Percentiles rank a stretch among this genome's conserved stretches.
Conservation (phyloP, 1,140 invertebrate species). For the Drosophila yakuba region DNA sequence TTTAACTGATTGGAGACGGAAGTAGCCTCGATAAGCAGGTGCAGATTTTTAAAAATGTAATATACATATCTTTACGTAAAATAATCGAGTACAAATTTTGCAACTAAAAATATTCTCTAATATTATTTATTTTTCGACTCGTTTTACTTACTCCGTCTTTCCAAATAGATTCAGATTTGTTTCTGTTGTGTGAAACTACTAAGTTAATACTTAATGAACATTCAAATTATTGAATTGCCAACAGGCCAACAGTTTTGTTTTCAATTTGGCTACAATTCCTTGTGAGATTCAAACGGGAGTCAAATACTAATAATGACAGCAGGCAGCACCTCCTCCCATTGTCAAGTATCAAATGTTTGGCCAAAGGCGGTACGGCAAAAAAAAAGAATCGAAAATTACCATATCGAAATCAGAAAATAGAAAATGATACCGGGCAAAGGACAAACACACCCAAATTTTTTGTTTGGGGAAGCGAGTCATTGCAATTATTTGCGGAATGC, state of each 20-base stretch:
- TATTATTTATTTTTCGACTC: not conserved
- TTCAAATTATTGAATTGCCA: not conserved
- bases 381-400: constrained; percentile 59
- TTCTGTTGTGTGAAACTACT: no score
- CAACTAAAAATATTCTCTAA: no score
- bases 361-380: constrained; percentile 25
- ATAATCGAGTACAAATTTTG: no score
- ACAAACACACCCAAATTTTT: constrained; percentile 41
- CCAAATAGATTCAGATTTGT: not conserved
- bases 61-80: not conserved
- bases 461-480: constrained; percentile 38
- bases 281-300: constrained; percentile 67
- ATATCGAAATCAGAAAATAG: constrained; percentile 52
- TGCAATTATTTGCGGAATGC: constrained; percentile 80
- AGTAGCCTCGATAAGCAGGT: constrained; percentile 35
- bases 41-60: not conserved
- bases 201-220: not conserved
- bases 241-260: constrained; percentile 27
- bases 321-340: constrained; percentile 30
- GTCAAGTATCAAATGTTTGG: constrained; percentile 31
- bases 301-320: constrained; percentile 69
- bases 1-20: constrained; percentile 19
- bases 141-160: not conserved
- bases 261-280: constrained; percentile 64
- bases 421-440: constrained; percentile 20